These are phyloP conservation scores for Anniella stebbinsi DNA, from an alignment of 2,797 vertebrate genomes.

Conservation along the genomic window DNA sequence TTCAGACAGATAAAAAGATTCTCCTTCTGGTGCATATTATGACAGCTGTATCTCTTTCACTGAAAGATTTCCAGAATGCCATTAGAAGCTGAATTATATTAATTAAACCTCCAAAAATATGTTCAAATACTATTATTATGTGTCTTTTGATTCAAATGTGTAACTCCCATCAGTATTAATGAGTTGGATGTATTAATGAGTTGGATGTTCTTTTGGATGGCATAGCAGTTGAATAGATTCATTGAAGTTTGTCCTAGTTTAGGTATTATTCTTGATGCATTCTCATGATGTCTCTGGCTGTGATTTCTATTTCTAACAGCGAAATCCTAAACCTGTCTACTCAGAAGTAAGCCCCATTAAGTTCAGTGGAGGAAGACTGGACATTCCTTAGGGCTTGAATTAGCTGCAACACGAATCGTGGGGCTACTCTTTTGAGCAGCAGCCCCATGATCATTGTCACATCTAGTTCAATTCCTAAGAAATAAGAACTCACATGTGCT, in stretches of 20 bases:
- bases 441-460: not conserved
- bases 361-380: not conserved
- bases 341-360: not conserved
- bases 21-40: not conserved
- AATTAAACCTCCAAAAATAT: not conserved
- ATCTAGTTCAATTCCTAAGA: not conserved
- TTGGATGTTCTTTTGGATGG: not conserved
- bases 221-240: not conserved
- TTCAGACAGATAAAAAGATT: conserved; percentile 5
- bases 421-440: not conserved
- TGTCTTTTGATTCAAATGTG: not conserved
- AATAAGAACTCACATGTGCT: not conserved
- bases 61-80: conserved; percentile 22
- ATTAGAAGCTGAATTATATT: conserved; percentile 37
- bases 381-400: no score
- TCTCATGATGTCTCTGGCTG: rapidly evolving
- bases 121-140: conserved; percentile 3
- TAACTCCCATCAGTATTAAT: not conserved
- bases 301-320: not conserved
- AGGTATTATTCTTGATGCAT: not conserved
- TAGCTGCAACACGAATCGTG: no score
- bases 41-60: not conserved
- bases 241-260: not conserved
- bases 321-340: not conserved
- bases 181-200: not conserved